Evolutionary conservation across 2,797 vertebrate genomes (phyloP).

Genomic region (Leptoclinus maculatus): DNA sequence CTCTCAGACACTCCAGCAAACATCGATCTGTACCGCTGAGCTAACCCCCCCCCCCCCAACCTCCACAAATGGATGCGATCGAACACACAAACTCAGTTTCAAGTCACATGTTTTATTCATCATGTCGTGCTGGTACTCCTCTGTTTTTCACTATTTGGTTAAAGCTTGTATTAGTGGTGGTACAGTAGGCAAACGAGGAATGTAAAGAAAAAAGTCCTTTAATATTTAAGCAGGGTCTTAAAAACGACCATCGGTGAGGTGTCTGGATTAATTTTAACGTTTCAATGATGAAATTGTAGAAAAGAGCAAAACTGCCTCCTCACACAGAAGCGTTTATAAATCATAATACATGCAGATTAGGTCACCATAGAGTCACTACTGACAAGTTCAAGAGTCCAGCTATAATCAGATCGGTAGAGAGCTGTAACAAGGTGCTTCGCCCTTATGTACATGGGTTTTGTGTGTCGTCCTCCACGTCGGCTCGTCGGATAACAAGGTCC

Average conservation of each 20-base stretch:
- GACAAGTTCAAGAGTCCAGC: slow-evolving; percentile 24
- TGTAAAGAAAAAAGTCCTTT: not conserved
- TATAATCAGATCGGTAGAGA: too few relatives aligned
- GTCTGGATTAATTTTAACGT: not conserved
- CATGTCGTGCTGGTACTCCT: not conserved
- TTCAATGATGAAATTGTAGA: not conserved
- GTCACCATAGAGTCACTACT: not conserved
- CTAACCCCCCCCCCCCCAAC: not conserved
- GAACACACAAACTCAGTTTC: slow-evolving; percentile 44
- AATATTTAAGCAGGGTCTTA: not conserved
- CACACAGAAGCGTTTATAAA: not conserved
- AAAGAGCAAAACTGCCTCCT: not conserved
- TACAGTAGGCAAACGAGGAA: not conserved
- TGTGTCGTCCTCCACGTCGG: slow-evolving; percentile 4
- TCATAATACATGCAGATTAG: not conserved
- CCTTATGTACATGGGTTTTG: not conserved
- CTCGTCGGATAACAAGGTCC: slow-evolving; percentile 47
- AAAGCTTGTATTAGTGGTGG: not conserved
- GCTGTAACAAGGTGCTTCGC: not conserved
- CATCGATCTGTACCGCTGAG: slow-evolving; percentile 61
- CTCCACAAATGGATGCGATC: slow-evolving; percentile 54
- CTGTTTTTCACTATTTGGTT: slow-evolving; percentile 25
- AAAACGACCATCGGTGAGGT: not conserved
- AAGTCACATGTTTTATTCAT: slow-evolving; percentile 62
- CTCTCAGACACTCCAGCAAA: slow-evolving; percentile 49